A percentile compares a stretch with the other conserved stretches of the same genome.
phyloP scores from a whole-genome alignment of 2,797 vertebrate species.

The Pseudomugil gertrudae region DNA sequence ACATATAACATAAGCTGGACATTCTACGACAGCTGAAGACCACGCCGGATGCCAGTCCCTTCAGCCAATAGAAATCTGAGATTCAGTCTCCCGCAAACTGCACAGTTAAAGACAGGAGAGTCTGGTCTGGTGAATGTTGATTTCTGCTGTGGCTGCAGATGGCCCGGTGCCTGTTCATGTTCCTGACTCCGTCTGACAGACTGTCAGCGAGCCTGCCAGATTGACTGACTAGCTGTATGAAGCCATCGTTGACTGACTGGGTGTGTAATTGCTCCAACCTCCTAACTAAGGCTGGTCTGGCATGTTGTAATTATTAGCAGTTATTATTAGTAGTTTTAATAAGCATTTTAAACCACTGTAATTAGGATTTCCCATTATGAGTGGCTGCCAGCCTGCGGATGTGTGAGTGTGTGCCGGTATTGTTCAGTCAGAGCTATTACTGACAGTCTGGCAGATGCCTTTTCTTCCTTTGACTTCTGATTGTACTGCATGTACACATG shows the following conservation, averaged over 20 bases:
- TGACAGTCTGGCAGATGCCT: constrained; percentile 56
- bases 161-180: constrained; percentile 9
- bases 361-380: constrained; percentile 78
- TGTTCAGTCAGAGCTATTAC: constrained; percentile 66
- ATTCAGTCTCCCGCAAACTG: not conserved
- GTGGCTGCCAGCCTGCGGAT: constrained; percentile 59
- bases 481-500: constrained; percentile 58
- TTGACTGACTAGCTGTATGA: constrained; percentile 38
- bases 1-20: not conserved
- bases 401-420: constrained; percentile 50
- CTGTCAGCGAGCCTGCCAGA: constrained; percentile 36
- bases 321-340: constrained; percentile 84
- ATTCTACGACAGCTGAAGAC: constrained; percentile 1
- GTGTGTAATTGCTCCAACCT: constrained; percentile 68
- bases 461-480: constrained; percentile 66
- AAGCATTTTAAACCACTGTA: constrained; percentile 77
- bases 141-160: constrained; percentile 21
- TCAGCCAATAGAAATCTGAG: constrained; percentile 3
- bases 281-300: constrained; percentile 65
- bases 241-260: constrained; percentile 55
- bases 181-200: constrained; percentile 32
- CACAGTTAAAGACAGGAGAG: not conserved
- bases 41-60: not conserved
- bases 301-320: constrained; percentile 81
- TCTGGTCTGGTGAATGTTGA: not conserved